Conservation (phyloP, 2,113 vertebrate genomes). For the Corythoichthys intestinalis region DNA sequence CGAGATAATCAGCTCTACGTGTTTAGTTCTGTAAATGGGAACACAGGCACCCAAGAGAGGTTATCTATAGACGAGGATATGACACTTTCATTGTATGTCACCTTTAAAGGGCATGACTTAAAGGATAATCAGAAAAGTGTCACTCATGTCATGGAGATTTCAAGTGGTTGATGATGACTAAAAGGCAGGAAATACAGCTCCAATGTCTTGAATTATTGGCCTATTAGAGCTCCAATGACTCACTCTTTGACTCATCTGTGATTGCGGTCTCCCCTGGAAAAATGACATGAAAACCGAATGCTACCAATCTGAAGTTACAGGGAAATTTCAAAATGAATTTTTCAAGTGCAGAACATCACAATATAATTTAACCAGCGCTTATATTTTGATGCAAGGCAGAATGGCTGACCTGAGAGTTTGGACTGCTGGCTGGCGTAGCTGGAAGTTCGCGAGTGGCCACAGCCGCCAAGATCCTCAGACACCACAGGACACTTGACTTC, state of each 20-base stretch:
- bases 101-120: slow-evolving; percentile 11
- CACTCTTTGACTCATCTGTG: slow-evolving; percentile 36
- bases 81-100: too few relatives aligned
- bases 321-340: not conserved
- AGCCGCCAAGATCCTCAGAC: slow-evolving; percentile 85
- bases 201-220: slow-evolving; percentile 10
- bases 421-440: slow-evolving; percentile 97
- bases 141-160: slow-evolving; percentile 5
- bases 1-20: too few relatives aligned
- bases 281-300: slow-evolving; percentile 27
- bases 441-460: slow-evolving; percentile 91
- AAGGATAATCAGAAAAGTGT: slow-evolving; percentile 8
- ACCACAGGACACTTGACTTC: slow-evolving; percentile 82
- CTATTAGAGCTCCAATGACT: slow-evolving; percentile 31
- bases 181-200: slow-evolving; percentile 30
- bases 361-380: not conserved
- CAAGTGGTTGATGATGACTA: slow-evolving; percentile 15
- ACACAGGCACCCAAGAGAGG: too few relatives aligned
- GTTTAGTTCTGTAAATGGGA: too few relatives aligned
- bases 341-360: not conserved
- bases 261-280: slow-evolving; percentile 45
- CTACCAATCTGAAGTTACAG: not conserved
- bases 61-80: too few relatives aligned
- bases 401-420: slow-evolving; percentile 85
- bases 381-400: not conserved